Percentiles rank a stretch among this genome's conserved stretches.
Conservation (phyloP, 1,140 invertebrate species). For the Calliphora vicina region DNA sequence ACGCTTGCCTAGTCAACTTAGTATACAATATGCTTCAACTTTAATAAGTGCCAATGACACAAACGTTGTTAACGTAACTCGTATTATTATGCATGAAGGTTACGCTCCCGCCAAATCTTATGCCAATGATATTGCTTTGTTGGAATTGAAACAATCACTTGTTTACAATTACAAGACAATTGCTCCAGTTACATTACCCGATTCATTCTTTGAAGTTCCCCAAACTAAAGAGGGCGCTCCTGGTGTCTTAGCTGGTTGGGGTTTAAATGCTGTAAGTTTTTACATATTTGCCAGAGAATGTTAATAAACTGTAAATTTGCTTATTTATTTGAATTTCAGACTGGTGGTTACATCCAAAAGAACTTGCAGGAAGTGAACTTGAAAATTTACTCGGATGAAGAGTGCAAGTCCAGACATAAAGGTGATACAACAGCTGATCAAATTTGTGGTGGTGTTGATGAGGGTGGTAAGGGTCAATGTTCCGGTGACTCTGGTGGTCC, state of each 20-base stretch:
- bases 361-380: constrained; percentile 59
- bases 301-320: background rate
- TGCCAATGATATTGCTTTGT: constrained; percentile 55
- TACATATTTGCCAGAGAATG: background rate
- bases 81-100: constrained; percentile 55
- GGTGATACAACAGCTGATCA: constrained; percentile 51
- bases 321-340: constrained; percentile 47
- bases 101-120: constrained; percentile 51
- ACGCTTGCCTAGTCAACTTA: constrained; percentile 38
- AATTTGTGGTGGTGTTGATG: constrained; percentile 62
- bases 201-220: constrained; percentile 44
- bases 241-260: constrained; percentile 58
- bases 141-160: constrained; percentile 48
- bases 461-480: constrained; percentile 65
- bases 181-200: constrained; percentile 48
- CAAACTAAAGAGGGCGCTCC: constrained; percentile 45
- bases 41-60: constrained; percentile 44
- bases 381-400: constrained; percentile 58
- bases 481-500: constrained; percentile 65
- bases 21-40: constrained; percentile 52
- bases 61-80: constrained; percentile 50
- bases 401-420: constrained; percentile 52
- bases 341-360: constrained; percentile 53
- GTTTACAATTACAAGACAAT: constrained; percentile 48
- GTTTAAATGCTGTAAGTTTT: constrained; percentile 50